Conservation (phyloP, 2,113 vertebrate species). For the Phalacrocorax brasilianus region DNA sequence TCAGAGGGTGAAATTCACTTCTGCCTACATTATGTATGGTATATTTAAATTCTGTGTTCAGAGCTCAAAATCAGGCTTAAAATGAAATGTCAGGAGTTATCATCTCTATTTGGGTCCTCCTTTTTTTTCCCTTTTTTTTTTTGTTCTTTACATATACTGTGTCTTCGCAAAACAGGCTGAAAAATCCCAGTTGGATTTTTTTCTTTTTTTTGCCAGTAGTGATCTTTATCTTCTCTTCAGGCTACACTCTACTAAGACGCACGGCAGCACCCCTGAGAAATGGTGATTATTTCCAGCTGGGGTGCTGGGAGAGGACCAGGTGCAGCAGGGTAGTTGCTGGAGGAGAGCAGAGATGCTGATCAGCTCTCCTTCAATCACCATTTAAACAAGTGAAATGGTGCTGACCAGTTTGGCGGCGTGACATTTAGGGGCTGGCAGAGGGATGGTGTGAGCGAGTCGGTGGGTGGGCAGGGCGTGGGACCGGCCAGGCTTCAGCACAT, state of each 20-base stretch:
- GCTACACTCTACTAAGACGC: not conserved
- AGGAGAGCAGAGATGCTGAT: not conserved
- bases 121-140: not conserved
- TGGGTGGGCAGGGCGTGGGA: not conserved
- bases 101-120: not conserved
- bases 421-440: slow-evolving; percentile 16
- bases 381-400: not conserved
- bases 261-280: not conserved
- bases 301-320: not conserved
- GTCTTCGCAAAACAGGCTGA: not conserved
- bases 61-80: not conserved
- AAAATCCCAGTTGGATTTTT: not conserved
- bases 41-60: not conserved
- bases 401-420: not conserved
- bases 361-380: not conserved
- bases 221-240: slow-evolving; percentile 1
- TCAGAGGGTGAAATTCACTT: not conserved
- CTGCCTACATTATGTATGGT: not conserved
- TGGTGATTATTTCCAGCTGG: not conserved
- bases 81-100: not conserved
- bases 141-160: not conserved
- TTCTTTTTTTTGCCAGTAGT: not conserved
- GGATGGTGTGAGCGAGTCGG: not conserved
- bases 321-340: slow-evolving; percentile 2
- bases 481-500: not conserved